Evolutionary conservation across 1,140 invertebrate species (phyloP).

Genomic region (Eufriesea mexicana): DNA sequence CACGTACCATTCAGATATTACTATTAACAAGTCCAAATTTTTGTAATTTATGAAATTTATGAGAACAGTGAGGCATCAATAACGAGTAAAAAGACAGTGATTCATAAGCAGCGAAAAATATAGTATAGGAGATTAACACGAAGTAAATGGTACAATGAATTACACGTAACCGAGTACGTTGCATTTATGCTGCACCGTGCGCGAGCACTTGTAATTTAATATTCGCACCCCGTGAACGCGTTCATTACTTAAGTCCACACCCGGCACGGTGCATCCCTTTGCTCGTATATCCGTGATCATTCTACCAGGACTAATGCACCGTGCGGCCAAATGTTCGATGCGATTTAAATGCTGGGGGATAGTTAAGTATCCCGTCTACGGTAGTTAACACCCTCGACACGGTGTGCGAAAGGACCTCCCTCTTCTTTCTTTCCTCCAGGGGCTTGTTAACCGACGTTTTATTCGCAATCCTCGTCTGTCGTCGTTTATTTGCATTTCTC

Average conservation of each 20-base stretch:
- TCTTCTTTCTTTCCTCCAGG: constrained; percentile 44
- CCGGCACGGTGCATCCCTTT: constrained; percentile 56
- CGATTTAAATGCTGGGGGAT: constrained; percentile 76
- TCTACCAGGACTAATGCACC: constrained; percentile 79
- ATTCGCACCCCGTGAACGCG: constrained; percentile 65
- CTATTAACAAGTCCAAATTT: no score
- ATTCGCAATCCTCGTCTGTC: constrained; percentile 29
- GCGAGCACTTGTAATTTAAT: constrained; percentile 73
- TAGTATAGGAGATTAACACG: background rate
- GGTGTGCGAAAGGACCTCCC: constrained; percentile 54
- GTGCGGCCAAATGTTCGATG: constrained; percentile 78
- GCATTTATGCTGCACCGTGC: constrained; percentile 10
- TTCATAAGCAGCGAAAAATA: background rate
- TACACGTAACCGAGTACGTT: background rate
- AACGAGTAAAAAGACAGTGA: no score
- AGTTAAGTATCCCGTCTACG: constrained; percentile 72
- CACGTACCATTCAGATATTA: no score
- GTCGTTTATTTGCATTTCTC: background rate
- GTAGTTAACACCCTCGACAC: constrained; percentile 74
- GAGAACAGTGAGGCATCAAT: no score
- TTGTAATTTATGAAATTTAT: no score
- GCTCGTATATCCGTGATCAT: constrained; percentile 71
- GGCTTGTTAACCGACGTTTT: constrained; percentile 74
- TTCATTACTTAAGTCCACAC: constrained; percentile 76
- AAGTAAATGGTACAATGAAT: background rate